phyloP scores from a whole-genome alignment of 2,113 vertebrate genomes.

The Limnothrissa miodon region DNA sequence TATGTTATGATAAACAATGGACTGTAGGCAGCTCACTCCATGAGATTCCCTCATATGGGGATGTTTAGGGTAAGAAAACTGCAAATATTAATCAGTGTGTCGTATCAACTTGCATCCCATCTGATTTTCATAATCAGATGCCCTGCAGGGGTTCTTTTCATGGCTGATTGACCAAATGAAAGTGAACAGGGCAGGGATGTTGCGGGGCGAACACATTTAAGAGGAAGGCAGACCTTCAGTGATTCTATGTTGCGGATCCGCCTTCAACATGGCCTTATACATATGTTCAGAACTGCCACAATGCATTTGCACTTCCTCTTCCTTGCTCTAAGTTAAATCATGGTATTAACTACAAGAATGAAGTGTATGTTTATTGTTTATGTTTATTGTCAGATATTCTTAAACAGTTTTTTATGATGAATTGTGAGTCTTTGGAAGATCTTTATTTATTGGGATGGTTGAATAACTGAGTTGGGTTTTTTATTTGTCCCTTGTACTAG shows the following conservation, averaged over 20 bases:
- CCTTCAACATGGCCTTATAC: neutral
- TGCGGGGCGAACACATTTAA: neutral
- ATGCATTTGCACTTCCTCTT: neutral
- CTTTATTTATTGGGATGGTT: neutral
- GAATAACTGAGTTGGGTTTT: neutral
- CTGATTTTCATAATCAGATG: neutral
- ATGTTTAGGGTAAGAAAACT: neutral
- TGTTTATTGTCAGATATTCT: neutral
- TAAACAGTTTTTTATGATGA: neutral
- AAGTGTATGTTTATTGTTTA: neutral
- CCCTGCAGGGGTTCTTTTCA: neutral
- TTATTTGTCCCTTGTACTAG: conserved; percentile 35
- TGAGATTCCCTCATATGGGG: neutral
- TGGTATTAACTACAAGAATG: too few relatives aligned
- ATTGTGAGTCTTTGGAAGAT: neutral
- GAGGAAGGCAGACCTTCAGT: neutral
- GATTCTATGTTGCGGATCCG: neutral
- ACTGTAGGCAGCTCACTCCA: neutral
- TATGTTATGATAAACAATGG: neutral
- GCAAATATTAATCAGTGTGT: neutral
- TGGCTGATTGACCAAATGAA: neutral
- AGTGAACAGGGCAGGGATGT: neutral
- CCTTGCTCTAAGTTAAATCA: too few relatives aligned
- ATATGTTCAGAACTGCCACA: neutral
- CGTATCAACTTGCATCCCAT: neutral